Conservation (phyloP, 2,888 invertebrate genomes). For the Peribatodes rhomboidaria region DNA sequence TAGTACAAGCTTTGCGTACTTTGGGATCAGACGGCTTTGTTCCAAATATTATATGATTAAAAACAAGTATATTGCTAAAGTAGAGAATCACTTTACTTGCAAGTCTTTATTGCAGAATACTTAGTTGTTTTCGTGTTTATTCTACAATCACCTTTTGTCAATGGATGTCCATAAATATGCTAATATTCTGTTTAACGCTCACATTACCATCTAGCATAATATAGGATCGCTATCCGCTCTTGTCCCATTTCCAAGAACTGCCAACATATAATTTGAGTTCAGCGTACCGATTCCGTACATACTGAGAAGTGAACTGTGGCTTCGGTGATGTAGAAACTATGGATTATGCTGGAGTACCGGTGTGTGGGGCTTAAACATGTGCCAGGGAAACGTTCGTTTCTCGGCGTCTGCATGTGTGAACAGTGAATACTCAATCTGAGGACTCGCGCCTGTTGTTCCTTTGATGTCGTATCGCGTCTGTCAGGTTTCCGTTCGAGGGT, state of each 20-base stretch:
- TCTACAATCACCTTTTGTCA: conserved; percentile 28
- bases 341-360: conserved; percentile 39
- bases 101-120: not conserved
- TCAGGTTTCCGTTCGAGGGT: conserved; percentile 2
- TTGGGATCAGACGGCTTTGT: too few species aligned
- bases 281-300: conserved; percentile 61
- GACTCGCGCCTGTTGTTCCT: conserved; percentile 40
- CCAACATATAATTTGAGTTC: conserved; percentile 76
- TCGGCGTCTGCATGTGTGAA: conserved; percentile 43
- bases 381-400: conserved; percentile 40
- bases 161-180: conserved; percentile 57
- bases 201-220: conserved; percentile 48
- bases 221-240: conserved; percentile 62
- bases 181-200: conserved; percentile 43
- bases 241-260: conserved; percentile 74
- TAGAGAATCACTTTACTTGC: not conserved
- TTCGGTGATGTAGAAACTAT: conserved; percentile 16
- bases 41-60: too few species aligned
- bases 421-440: conserved; percentile 43
- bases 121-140: not conserved
- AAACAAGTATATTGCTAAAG: not conserved
- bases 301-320: conserved; percentile 21
- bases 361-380: conserved; percentile 57
- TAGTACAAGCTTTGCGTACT: too few species aligned
- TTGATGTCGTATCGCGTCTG: conserved; percentile 42